Conservation (phyloP, 2,888 invertebrate genomes). For the Folsomia manolachei region DNA sequence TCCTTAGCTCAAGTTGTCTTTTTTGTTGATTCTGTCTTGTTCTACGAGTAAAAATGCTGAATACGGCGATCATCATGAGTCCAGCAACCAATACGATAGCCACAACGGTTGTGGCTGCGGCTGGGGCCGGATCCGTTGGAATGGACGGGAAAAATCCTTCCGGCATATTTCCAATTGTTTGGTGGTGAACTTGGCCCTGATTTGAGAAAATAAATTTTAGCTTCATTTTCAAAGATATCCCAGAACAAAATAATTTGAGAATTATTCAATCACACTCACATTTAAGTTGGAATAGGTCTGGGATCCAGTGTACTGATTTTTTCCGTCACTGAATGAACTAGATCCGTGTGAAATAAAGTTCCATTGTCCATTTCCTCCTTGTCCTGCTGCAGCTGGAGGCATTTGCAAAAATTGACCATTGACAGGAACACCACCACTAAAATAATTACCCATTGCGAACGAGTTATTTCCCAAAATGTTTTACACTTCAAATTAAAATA, state of each 20-base stretch:
- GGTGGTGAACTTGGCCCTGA: conserved; percentile 27
- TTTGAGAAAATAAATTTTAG: not conserved
- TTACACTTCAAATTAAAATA: no score
- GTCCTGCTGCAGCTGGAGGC: not conserved
- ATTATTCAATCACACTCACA: conserved; percentile 33
- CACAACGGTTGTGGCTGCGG: not conserved
- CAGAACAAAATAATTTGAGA: not conserved
- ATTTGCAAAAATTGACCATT: no score
- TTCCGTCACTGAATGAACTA: conserved; percentile 20
- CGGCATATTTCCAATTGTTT: conserved; percentile 21
- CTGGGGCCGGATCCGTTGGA: not conserved
- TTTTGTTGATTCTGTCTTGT: not conserved
- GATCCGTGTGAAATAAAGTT: conserved; percentile 25
- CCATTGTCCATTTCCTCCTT: not conserved
- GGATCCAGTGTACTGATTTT: conserved; percentile 17
- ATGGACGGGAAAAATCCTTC: conserved; percentile 12
- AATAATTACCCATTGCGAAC: not conserved
- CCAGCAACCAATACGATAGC: conserved; percentile 14
- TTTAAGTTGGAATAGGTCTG: conserved; percentile 24
- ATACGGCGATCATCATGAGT: conserved; percentile 13
- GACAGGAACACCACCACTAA: no score
- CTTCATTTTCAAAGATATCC: not conserved
- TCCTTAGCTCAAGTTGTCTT: not conserved
- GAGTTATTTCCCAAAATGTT: no score
- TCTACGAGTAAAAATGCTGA: not conserved